Base-by-base conservation (phyloP, 2,797 vertebrate genomes). In the Ammospiza maritima region DNA sequence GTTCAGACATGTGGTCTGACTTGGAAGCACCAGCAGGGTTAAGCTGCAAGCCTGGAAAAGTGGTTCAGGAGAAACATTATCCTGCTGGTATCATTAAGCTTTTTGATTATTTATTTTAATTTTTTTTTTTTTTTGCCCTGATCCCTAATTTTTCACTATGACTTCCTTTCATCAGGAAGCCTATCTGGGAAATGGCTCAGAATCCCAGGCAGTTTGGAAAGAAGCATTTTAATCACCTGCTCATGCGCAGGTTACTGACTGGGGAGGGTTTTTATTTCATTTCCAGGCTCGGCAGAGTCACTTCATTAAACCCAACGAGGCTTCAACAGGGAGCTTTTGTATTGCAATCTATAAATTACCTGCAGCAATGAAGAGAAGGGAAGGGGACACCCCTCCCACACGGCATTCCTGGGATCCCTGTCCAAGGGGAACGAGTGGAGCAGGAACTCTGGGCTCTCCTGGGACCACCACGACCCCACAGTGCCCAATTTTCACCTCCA, bases 241-340 rank as follows among this genome's bases (percentile, higher is more conserved):
- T 87, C 26, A 11, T n/a, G 47, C 66, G 77, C 89, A 85, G 61
- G 60, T 66, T 77, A 47, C 62, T 23, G 61, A 48, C 80, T 83
- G 15, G 51, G n/a, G 45, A 27, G 76, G 56, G 85, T 3, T 69
- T 89, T 77, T 21, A 74, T 92, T 76, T 56, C 67, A 64, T 81
- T 78, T n/a, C 84, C 91, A 89, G 89, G 44, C 65, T 38, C 3
- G 0, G 78, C 62, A 85, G 64, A 79, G 60, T 88, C 85, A 89
- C 93, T 95, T 87, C 89, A 76, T 84, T 88, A 87, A 97, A 87
- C 64, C n/a, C 77, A 89, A 73, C 2, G 50, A 96, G 74, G 67
- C 64, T 93, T 91, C 88, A 81, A 45, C 32, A 18, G 75, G 56
- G 71, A 94, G 60, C 77, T 80, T 89, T 86, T 60, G 36, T 53